These are phyloP conservation scores for Knipowitschia caucasica DNA, from an alignment of 2,797 vertebrate genomes.

Conservation along the genomic window DNA sequence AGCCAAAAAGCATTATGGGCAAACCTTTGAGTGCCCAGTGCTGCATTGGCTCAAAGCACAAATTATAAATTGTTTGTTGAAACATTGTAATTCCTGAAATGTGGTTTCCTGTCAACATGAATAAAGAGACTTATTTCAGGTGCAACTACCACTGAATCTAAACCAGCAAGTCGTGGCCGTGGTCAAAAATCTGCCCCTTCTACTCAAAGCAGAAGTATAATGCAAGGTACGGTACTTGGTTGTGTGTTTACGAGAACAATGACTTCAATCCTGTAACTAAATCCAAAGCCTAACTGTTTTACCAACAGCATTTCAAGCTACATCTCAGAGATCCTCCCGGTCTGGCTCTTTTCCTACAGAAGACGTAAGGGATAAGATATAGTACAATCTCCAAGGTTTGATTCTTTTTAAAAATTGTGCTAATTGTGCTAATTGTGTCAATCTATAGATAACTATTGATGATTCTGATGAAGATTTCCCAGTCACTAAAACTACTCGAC, in stretches of 20 bases:
- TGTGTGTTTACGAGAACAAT: too few relatives aligned
- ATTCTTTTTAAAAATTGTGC: not conserved
- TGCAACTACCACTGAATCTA: slow-evolving; percentile 54
- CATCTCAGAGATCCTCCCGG: slow-evolving; percentile 42
- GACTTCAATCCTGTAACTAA: too few relatives aligned
- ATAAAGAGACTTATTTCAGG: slow-evolving; percentile 36
- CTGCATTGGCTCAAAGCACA: too few relatives aligned
- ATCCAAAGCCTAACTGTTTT: not conserved
- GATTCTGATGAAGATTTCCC: slow-evolving; percentile 67
- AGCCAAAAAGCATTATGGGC: too few relatives aligned
- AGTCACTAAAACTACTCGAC: slow-evolving; percentile 24
- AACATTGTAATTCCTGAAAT: not conserved
- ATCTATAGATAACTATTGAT: slow-evolving; percentile 57
- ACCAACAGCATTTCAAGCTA: slow-evolving; percentile 56
- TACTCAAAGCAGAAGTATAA: slow-evolving; percentile 65
- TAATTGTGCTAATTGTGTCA: too few relatives aligned
- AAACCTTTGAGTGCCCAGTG: too few relatives aligned
- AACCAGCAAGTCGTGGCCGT: slow-evolving; percentile 55
- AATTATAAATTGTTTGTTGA: too few relatives aligned
- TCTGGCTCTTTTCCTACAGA: slow-evolving; percentile 35
- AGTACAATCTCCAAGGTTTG: not conserved
- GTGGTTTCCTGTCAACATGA: not conserved
- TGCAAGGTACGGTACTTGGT: slow-evolving; percentile 60
- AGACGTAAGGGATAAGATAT: slow-evolving; percentile 38
- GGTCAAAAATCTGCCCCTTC: slow-evolving; percentile 55